A percentile compares a stretch with the other conserved stretches of the same genome.
phyloP scores from a whole-genome alignment of 2,888 invertebrate genomes.

The Aporophyla nigra region DNA sequence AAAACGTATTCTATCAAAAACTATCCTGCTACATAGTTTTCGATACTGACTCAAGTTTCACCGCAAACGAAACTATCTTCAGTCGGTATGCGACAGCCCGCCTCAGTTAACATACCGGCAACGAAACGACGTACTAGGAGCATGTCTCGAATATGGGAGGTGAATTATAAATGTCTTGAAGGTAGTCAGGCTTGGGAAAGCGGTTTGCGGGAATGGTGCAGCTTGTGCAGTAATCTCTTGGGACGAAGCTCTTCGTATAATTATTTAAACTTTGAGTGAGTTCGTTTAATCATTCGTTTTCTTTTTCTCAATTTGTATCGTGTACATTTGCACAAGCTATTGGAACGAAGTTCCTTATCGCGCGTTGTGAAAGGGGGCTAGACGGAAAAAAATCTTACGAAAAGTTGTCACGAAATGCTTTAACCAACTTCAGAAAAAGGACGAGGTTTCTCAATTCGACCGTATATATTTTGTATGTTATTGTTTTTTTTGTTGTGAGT shows the following conservation, averaged over 20 bases:
- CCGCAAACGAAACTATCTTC: background rate
- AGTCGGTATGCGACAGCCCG: constrained; percentile 1
- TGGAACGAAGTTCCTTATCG: no score
- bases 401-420: no score
- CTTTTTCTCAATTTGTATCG: no score
- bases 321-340: no score
- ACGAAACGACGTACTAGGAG: background rate
- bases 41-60: background rate
- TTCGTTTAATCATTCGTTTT: background rate
- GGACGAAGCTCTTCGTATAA: background rate
- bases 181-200: background rate
- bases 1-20: no score
- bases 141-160: constrained; percentile 2
- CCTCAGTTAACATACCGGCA: constrained; percentile 11
- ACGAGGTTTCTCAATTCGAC: no score
- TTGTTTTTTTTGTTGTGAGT: no score
- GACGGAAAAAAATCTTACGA: no score
- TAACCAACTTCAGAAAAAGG: no score
- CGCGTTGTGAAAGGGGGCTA: no score
- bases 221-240: background rate
- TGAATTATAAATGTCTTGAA: background rate
- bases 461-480: no score
- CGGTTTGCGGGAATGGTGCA: background rate
- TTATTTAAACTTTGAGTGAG: background rate
- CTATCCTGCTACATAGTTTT: background rate